Percentiles rank a stretch among this genome's conserved stretches.
Evolutionary conservation across 2,888 invertebrate genomes (phyloP).

Genomic region (Drosophila setosimentum): DNA sequence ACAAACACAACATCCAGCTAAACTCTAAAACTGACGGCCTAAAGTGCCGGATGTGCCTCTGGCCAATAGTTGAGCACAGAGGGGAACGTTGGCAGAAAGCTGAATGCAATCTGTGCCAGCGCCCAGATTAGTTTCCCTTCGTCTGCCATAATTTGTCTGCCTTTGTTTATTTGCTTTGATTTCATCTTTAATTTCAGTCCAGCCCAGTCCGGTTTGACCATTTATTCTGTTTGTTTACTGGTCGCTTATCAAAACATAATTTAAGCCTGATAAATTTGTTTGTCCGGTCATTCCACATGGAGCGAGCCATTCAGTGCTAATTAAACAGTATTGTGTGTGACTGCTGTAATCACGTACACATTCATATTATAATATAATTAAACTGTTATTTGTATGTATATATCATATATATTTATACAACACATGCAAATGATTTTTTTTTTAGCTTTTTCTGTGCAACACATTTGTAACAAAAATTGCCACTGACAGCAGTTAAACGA

Average conservation of each 20-base stretch:
- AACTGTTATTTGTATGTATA: neutral
- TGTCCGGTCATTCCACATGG: conserved; percentile 42
- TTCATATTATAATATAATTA: conserved; percentile 5
- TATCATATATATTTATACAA: neutral
- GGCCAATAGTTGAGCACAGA: conserved; percentile 13
- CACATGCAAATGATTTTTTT: conserved; percentile 45
- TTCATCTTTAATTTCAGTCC: conserved; percentile 60
- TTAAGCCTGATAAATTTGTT: conserved; percentile 54
- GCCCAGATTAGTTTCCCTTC: conserved; percentile 21
- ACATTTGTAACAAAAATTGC: conserved; percentile 29
- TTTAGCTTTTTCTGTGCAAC: conserved; percentile 37
- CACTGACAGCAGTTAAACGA: neutral
- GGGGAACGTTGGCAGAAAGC: conserved; percentile 2
- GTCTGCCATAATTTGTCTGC: conserved; percentile 40
- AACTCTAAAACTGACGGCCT: conserved; percentile 31
- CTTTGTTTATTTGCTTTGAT: conserved; percentile 58
- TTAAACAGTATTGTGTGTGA: conserved; percentile 60
- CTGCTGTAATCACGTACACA: conserved; percentile 35
- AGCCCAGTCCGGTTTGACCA: conserved; percentile 5
- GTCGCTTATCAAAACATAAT: conserved; percentile 65
- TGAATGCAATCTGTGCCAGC: conserved; percentile 28
- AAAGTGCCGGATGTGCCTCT: conserved; percentile 40
- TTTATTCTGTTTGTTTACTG: conserved; percentile 34
- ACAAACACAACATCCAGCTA: conserved; percentile 24
- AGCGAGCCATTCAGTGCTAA: conserved; percentile 37